Evolutionary conservation across 2,888 invertebrate species (phyloP), one percentile per base, ranked within the genome.

Genomic region (Bombyx huttoni): DNA sequence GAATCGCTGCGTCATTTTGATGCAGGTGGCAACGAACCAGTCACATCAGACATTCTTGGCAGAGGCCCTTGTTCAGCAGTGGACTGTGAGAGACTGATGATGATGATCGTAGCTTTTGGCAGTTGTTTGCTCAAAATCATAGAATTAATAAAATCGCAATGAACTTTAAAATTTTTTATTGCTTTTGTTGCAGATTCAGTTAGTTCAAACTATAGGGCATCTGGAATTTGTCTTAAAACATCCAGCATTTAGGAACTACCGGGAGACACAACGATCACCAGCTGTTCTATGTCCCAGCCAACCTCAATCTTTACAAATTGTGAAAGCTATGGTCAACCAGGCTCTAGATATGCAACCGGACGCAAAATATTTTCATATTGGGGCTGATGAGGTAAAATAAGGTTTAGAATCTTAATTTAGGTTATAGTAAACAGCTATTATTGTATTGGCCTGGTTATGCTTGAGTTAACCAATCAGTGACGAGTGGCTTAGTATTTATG

Each of bases 151-250:
- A 24, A 24, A 24, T 24, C 1, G n/a, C n/a, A n/a, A 24, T 24
- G 24, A 40, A 40, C 8, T 40, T n/a, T 8, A 40, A 40, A 7
- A 40, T 1, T 40, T 10, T 40, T 12, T 10, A 40, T 12, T 47
- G 45, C 9, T 47, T 48, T 6, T 14, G 7, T 52, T 72, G 13
- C 67, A 89, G 89, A 86, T 90, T 50, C 96, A 96, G 34, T 82
- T 96, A 13, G 90, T 96, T n/a, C 96, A 96, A 82, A 94, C 95
- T 0, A 94, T 96, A 67, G 96, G 96, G 0, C 96, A 96, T 77
- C 89, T 96, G 88, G 96, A 96, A 87, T 96, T 92, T 83, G 92
- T 94, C 0, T 78, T 96, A 52, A 96, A 96, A 70, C 92, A 94
- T 59, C 90, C 91, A 9, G 84, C 91, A 58, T 94, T 92, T 86